Evolutionary conservation across 2,797 vertebrate species (phyloP).

Genomic region (Australoheros facetus): DNA sequence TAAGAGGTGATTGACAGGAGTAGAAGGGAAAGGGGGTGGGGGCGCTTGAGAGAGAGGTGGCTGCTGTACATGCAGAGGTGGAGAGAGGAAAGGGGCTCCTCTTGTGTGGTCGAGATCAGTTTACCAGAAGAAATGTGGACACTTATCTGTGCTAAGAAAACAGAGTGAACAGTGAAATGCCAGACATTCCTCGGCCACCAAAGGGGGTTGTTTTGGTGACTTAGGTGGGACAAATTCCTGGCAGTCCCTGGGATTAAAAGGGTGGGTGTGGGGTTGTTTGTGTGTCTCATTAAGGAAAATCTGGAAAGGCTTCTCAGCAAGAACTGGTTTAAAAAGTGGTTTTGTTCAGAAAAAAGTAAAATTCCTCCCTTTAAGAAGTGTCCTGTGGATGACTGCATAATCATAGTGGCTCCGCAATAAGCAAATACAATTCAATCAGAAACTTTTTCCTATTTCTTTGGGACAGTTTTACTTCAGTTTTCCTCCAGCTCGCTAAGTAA

Average conservation of each 20-base stretch:
- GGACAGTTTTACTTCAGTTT: accelerated
- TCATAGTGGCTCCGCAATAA: accelerated
- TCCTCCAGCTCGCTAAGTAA: neutral
- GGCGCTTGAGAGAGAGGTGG: neutral
- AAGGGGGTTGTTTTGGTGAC: constrained; percentile 53
- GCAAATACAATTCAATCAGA: neutral
- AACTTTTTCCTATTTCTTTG: neutral
- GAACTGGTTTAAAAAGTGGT: neutral
- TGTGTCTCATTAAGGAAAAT: neutral
- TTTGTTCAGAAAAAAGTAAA: accelerated
- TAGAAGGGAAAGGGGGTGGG: neutral
- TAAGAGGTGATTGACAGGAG: constrained; percentile 49
- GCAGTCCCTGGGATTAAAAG: neutral
- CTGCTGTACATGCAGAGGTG: neutral
- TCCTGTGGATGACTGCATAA: neutral
- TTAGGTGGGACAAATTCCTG: constrained; percentile 52
- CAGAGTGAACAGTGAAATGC: constrained; percentile 11
- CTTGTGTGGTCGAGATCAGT: constrained; percentile 75
- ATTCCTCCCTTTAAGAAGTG: neutral
- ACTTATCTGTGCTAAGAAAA: constrained; percentile 57
- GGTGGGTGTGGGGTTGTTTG: neutral
- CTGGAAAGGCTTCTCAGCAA: neutral
- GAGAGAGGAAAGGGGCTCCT: constrained; percentile 10
- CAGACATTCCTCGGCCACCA: constrained; percentile 47
- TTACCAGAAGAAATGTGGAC: constrained; percentile 58